Conservation (phyloP, 2,113 vertebrate species). For the Myanophis thanlyinensis region DNA sequence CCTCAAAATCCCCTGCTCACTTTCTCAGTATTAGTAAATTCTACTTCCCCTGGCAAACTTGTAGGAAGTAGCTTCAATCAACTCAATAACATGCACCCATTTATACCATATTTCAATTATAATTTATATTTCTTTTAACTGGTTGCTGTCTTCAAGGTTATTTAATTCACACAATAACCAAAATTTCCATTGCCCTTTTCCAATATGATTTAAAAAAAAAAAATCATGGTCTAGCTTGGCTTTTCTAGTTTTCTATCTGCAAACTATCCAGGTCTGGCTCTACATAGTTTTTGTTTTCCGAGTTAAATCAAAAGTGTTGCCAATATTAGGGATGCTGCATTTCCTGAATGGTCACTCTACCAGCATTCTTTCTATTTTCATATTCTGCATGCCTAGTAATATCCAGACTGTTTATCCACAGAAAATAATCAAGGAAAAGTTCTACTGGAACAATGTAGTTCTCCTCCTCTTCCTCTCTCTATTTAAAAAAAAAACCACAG, state of each 20-base stretch:
- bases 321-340: not conserved
- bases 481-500: not conserved
- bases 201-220: not conserved
- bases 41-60: not conserved
- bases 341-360: not conserved
- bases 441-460: not conserved
- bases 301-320: not conserved
- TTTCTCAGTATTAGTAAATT: not conserved
- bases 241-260: not conserved
- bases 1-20: not conserved
- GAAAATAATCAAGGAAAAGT: not conserved
- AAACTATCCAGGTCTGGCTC: not conserved
- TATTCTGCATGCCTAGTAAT: not conserved
- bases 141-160: not conserved
- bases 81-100: not conserved
- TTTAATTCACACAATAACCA: not conserved
- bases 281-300: not conserved
- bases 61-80: not conserved
- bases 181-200: not conserved
- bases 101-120: not conserved
- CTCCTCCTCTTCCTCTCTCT: not conserved
- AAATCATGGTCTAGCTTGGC: not conserved
- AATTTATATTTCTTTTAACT: not conserved
- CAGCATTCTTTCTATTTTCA: not conserved
- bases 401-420: not conserved